Evolutionary conservation across 2,113 vertebrate species (phyloP).

Genomic region (Stercorarius parasiticus): DNA sequence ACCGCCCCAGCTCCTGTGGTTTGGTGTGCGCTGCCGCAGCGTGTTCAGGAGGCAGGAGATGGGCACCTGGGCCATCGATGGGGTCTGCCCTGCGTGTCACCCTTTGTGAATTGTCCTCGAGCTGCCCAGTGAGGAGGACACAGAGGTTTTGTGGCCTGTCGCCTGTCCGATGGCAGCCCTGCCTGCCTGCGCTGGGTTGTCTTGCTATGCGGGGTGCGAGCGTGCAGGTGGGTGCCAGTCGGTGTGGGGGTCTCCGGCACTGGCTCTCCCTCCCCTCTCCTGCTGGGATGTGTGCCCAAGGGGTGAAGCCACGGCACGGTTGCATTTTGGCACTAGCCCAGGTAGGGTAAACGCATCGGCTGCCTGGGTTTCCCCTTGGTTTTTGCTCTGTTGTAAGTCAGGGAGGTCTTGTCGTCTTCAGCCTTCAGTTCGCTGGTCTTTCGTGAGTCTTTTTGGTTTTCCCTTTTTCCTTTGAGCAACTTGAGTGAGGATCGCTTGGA

Average conservation of each 20-base stretch:
- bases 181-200: neutral
- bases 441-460: accelerated
- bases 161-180: accelerated
- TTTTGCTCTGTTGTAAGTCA: neutral
- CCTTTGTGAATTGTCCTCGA: accelerated
- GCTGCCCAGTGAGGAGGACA: accelerated
- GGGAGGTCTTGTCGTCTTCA: neutral
- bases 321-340: accelerated
- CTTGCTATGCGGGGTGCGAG: accelerated
- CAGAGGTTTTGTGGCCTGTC: neutral
- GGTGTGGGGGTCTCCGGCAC: accelerated
- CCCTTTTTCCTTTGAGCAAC: neutral
- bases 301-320: accelerated
- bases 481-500: neutral
- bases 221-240: accelerated
- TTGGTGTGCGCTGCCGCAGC: accelerated
- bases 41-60: neutral
- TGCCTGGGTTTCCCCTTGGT: neutral
- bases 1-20: accelerated
- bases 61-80: accelerated
- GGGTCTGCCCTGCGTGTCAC: neutral
- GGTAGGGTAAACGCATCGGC: neutral
- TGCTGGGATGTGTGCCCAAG: neutral
- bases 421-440: neutral
- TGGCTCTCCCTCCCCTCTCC: neutral